Evolutionary conservation across 2,797 vertebrate genomes (phyloP).

Genomic region (Hippoglossus hippoglossus): DNA sequence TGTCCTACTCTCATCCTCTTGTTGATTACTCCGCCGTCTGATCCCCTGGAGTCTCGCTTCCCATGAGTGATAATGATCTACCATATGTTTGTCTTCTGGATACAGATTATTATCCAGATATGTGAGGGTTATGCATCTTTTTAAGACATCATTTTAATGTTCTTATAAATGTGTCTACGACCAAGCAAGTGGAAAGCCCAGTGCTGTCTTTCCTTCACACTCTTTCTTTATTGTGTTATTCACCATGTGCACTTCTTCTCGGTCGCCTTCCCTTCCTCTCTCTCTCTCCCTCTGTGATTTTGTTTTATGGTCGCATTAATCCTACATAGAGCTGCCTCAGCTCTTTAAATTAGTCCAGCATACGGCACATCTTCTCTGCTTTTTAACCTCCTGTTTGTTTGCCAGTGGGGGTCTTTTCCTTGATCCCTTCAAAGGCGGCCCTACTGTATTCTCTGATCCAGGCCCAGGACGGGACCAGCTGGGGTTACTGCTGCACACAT

Average conservation of each 20-base stretch:
- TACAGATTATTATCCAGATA: background rate
- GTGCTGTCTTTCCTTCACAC: background rate
- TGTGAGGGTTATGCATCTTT: background rate
- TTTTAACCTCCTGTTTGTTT: conserved; percentile 72
- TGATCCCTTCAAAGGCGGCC: conserved; percentile 72
- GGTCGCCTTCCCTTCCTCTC: background rate
- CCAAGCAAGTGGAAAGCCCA: background rate
- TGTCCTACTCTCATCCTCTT: conserved; percentile 39
- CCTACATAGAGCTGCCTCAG: conserved; percentile 24
- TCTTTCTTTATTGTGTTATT: conserved; percentile 10
- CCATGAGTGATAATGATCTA: background rate
- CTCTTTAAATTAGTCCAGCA: conserved; percentile 44
- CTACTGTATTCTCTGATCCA: conserved; percentile 71
- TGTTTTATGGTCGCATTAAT: conserved; percentile 11
- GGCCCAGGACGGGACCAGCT: conserved; percentile 61
- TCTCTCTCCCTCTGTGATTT: background rate
- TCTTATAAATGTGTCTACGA: background rate
- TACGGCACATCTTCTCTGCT: conserved; percentile 40
- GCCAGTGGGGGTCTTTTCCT: conserved; percentile 73
- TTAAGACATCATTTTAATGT: background rate
- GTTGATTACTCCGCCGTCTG: conserved; percentile 34
- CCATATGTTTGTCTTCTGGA: background rate
- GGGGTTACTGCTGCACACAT: conserved; percentile 57
- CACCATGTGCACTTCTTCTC: conserved; percentile 1
- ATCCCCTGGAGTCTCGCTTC: conserved; percentile 3